Evolutionary conservation across 2,888 invertebrate species (phyloP).

Genomic region (Suillia variegata): DNA sequence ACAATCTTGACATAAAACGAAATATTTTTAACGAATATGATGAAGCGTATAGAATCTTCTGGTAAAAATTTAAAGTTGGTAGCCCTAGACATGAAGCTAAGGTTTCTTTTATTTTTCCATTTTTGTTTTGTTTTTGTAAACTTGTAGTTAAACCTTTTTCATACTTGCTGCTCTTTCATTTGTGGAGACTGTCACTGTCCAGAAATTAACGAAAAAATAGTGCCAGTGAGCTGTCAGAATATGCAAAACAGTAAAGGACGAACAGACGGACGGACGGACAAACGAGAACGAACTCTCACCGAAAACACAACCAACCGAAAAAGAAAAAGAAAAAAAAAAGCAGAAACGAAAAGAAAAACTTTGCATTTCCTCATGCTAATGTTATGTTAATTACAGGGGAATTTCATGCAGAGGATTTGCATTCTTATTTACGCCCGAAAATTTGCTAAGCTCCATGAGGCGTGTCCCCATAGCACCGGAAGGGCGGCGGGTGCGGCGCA

Average conservation of each 20-base stretch:
- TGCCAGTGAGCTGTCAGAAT: conserved; percentile 21
- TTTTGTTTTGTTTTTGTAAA: neutral
- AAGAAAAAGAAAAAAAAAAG: no score
- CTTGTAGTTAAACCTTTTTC: neutral
- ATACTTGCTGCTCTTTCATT: conserved; percentile 30
- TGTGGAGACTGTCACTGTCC: conserved; percentile 53
- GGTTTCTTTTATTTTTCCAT: neutral
- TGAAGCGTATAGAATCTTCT: no score
- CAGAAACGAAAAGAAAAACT: conserved; percentile 35
- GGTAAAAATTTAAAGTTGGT: no score
- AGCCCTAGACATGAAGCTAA: no score
- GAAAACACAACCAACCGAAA: no score
- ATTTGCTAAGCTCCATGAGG: conserved; percentile 29
- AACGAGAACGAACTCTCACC: conserved; percentile 19
- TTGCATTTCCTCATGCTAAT: conserved; percentile 57
- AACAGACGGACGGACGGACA: conserved; percentile 11
- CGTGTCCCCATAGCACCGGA: no score
- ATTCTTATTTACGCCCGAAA: conserved; percentile 50
- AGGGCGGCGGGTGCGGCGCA: neutral
- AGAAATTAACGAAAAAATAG: conserved; percentile 50
- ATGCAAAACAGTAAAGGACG: conserved; percentile 21
- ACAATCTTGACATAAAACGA: no score
- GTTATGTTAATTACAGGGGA: conserved; percentile 59
- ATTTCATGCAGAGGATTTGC: conserved; percentile 52
- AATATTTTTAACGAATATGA: no score